Percentiles rank a stretch among this genome's conserved stretches.
These are phyloP conservation scores for Carpatolechia fugitivella DNA, from an alignment of 2,888 invertebrate species.

Conservation along the genomic window DNA sequence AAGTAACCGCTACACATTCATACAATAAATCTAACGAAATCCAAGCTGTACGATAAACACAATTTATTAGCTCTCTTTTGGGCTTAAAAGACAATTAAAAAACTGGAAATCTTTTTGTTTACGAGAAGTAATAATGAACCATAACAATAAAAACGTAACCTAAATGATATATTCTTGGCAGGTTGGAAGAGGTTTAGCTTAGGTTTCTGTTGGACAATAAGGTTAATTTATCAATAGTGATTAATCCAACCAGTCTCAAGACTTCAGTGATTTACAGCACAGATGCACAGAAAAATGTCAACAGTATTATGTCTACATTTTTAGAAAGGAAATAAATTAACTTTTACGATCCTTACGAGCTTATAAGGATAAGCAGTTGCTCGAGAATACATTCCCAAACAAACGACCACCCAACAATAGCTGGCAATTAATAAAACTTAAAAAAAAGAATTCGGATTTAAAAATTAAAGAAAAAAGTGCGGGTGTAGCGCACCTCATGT, in stretches of 20 bases:
- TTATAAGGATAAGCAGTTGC: conserved; percentile 4
- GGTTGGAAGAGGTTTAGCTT: neutral
- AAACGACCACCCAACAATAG: conserved; percentile 60
- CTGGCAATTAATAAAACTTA: conserved; percentile 55
- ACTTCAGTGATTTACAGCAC: conserved; percentile 7
- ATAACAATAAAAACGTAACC: neutral
- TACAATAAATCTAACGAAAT: conserved; percentile 29
- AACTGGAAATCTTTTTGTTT: conserved; percentile 5
- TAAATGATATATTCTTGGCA: neutral
- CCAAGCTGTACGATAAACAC: conserved; percentile 36
- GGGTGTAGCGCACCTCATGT: conserved; percentile 40
- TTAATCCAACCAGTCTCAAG: conserved; percentile 6
- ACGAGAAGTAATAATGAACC: neutral
- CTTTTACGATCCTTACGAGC: conserved; percentile 4
- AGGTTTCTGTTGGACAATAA: neutral
- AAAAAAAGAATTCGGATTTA: conserved; percentile 35
- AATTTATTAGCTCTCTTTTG: conserved; percentile 39
- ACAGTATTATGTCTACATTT: neutral
- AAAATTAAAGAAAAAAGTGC: conserved; percentile 10
- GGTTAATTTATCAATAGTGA: neutral
- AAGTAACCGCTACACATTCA: conserved; percentile 28
- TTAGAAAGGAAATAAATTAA: conserved; percentile 9
- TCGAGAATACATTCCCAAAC: conserved; percentile 30
- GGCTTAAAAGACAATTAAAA: conserved; percentile 25
- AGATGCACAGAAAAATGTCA: conserved; percentile 10